Base-by-base conservation (phyloP, 1,140 invertebrate species). In the Neoseiulus cucumeris region DNA sequence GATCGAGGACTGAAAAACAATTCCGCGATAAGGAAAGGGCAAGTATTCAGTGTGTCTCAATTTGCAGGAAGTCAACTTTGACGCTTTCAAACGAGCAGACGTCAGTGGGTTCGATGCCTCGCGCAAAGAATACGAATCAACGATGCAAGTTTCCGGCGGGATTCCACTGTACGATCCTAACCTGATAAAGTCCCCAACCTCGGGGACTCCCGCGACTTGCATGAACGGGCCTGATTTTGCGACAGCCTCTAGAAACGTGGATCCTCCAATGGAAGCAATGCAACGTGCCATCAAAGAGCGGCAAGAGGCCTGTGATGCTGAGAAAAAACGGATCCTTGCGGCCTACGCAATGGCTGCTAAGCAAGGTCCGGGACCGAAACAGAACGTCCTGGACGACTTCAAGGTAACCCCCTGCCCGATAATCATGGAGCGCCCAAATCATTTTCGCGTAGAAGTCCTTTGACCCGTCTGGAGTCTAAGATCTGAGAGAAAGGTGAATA, bases 331-430 rank as follows among this genome's bases (percentile, higher is more conserved):
- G 41, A 64, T 70, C 1, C 30, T 72, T 4, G 70, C 70, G 1
- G 72, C 71, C 42, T 72, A 72, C 59, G 72, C 72, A 42, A 66
- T 68, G 7, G 69, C 71, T 0, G 72, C 72, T 1, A 68, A 59
- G 55, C 65, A 67, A 17, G 69, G 69, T 18, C 64, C 70, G 0
- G 72, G 72, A 20, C 51, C 51, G 22, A 59, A 59, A 59, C 51
- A 59, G 33, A 59, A 59, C 51, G 51, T 59, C 22, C 51, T 59
- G 22, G 51, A 59, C 33, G 51, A 59, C 9, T 59, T 59, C 51
- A 59, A 59, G 51, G 51, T 59, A 6, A 59, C 12, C 17, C 22
- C 9, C 33, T 4, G 33, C 33, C 9, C 4, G 4, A 9, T 4
- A 39, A 39, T 39, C 9, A 4, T 39, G 9, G 33, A 39, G 33